A percentile compares a stretch with the other conserved stretches of the same genome.
Evolutionary conservation across 1,140 invertebrate species (phyloP).

Genomic region (Antheraea mylitta): DNA sequence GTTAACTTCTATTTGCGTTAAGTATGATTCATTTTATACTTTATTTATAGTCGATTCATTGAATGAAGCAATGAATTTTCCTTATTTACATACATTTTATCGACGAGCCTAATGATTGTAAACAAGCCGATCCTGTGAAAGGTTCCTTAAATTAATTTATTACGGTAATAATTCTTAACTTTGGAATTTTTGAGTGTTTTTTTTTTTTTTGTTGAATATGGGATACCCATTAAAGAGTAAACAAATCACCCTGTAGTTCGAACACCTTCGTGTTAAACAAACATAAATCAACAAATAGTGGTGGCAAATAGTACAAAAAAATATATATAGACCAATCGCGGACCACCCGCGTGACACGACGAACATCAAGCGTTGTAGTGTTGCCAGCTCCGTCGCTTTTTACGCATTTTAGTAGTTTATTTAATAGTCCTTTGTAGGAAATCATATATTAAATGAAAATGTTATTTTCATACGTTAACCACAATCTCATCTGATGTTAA

Average conservation of each 20-base stretch:
- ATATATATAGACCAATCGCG: constrained; percentile 31
- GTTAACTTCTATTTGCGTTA: background rate
- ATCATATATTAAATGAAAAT: background rate
- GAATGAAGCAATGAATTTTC: background rate
- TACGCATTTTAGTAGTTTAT: background rate
- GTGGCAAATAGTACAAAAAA: constrained; percentile 63
- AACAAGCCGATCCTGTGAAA: background rate
- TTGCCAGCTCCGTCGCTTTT: constrained; percentile 17
- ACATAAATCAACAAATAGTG: constrained; percentile 56
- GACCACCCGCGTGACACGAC: constrained; percentile 58
- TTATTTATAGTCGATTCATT: background rate
- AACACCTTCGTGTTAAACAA: constrained; percentile 62
- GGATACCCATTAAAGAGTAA: constrained; percentile 50
- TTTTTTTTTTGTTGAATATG: background rate
- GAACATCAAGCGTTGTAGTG: constrained; percentile 12
- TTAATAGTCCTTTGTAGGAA: background rate
- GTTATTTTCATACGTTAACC: too few relatives aligned
- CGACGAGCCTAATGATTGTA: background rate
- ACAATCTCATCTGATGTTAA: too few relatives aligned
- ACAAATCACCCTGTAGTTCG: constrained; percentile 54
- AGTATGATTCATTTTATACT: background rate
- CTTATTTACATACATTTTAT: background rate
- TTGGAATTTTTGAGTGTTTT: background rate
- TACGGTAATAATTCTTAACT: background rate
- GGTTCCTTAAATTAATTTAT: background rate